Conservation (phyloP, 2,113 vertebrate species). For the Cygnus buccinator region DNA sequence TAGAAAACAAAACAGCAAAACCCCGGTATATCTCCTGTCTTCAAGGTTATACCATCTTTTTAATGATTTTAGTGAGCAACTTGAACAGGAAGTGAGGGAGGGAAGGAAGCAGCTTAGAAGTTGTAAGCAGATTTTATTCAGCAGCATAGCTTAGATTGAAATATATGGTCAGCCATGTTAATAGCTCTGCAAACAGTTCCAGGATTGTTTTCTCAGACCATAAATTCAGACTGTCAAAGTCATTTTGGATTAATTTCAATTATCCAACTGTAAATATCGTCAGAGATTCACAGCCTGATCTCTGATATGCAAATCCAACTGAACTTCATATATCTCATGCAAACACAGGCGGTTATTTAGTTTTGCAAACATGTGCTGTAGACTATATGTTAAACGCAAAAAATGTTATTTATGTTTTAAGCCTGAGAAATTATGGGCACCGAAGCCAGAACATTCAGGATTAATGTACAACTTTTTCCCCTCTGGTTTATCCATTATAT, state of each 20-base stretch:
- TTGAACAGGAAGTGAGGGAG: neutral
- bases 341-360: neutral
- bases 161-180: neutral
- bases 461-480: neutral
- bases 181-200: neutral
- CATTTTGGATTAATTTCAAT: conserved; percentile 65
- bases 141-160: neutral
- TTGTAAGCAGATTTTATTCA: neutral
- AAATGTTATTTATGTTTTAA: neutral
- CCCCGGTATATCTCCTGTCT: neutral
- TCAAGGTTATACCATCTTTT: neutral
- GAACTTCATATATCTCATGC: conserved; percentile 8
- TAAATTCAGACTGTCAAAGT: conserved; percentile 59
- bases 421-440: neutral
- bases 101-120: neutral
- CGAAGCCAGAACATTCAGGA: neutral
- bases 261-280: conserved; percentile 48
- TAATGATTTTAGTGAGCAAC: neutral
- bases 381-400: conserved; percentile 9
- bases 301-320: conserved; percentile 53
- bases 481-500: neutral
- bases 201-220: conserved; percentile 18
- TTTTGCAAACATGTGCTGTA: neutral
- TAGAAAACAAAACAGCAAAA: neutral
- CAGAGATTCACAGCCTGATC: conserved; percentile 39